Evolutionary conservation across 2,113 vertebrate genomes (phyloP), one percentile per base, ranked within the genome.

Genomic region (Mustela lutreola): DNA sequence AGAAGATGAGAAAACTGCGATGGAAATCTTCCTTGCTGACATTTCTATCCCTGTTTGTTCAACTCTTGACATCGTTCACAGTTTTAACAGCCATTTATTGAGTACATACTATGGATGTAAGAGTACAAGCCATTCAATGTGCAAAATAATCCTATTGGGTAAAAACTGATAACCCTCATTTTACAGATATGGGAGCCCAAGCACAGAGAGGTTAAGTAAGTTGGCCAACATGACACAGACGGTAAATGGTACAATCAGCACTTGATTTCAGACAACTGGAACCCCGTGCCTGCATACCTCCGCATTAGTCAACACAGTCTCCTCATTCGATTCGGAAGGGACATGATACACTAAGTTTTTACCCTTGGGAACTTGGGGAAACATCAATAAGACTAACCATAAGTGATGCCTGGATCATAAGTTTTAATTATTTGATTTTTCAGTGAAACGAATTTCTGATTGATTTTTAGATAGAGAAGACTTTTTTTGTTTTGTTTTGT

Each of bases 241-340:
- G 2, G 6, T 11, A 31, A n/a, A 26, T 19, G 21, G 2, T 2
- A 14, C 18, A 63, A 33, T 7, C 24, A 60, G 28, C 7, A 18
- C 11, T 26, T 36, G 2, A 39, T 11, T 83, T 56, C 45, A 78
- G n/a, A 2, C 5, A 2, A 5, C 53, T 28, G 56, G 63, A 63
- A 62, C 18, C 7, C 11, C 31, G n/a, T 15, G 24, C 18, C 39
- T 50, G 22, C 0, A 3, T 1, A 24, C 7, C 62, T 50, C 33
- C 24, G 4, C 31, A 8, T 28, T 22, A 18, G 4, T 53, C n/a
- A 26, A 18, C 3, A 11, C 1, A 3, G 0, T 8, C 2, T 67
- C 21, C 7, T 96, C 22, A 15, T 8, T 56, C 16, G 2, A 18
- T 4, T 71, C n/a, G 4, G 31, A 53, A 75, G 60, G 79, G 0